A percentile compares a stretch with the other conserved stretches of the same genome.
These are phyloP conservation scores for Leuciscus waleckii DNA, from an alignment of 2,797 vertebrate species.

Conservation along the genomic window DNA sequence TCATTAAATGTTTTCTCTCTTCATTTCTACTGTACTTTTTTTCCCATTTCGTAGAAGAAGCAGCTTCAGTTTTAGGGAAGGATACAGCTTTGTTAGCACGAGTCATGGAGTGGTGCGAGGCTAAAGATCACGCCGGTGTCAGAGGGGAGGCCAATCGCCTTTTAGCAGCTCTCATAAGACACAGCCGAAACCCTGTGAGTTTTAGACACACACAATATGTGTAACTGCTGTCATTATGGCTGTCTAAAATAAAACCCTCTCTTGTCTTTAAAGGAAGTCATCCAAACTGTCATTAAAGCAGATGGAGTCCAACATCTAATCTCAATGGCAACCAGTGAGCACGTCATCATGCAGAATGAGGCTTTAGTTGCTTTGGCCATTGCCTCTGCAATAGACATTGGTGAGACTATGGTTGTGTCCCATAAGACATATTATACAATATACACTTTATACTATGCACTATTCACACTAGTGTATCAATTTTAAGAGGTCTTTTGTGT, in stretches of 20 bases:
- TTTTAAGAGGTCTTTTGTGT: background rate
- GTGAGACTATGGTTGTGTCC: slow-evolving; percentile 67
- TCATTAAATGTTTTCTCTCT: background rate
- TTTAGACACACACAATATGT: background rate
- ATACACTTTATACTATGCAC: background rate
- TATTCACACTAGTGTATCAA: background rate
- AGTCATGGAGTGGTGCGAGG: slow-evolving; percentile 87
- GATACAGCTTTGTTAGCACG: slow-evolving; percentile 79
- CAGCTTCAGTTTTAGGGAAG: slow-evolving; percentile 83
- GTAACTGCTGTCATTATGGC: background rate
- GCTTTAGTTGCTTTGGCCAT: slow-evolving; percentile 87
- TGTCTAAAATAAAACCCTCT: slow-evolving; percentile 44
- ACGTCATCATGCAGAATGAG: slow-evolving; percentile 89
- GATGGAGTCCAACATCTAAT: slow-evolving; percentile 86
- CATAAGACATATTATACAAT: background rate
- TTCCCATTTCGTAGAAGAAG: slow-evolving; percentile 75
- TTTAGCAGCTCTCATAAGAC: slow-evolving; percentile 84
- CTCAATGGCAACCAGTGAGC: slow-evolving; percentile 87
- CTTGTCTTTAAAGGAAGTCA: slow-evolving; percentile 81
- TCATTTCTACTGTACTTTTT: background rate
- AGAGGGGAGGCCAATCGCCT: slow-evolving; percentile 85
- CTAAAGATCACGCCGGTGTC: slow-evolving; percentile 80
- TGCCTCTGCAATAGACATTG: slow-evolving; percentile 84
- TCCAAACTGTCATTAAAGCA: slow-evolving; percentile 81
- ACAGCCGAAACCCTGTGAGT: slow-evolving; percentile 83